Evolutionary conservation across 2,797 vertebrate genomes (phyloP).

Genomic region (Melanogrammus aeglefinus): DNA sequence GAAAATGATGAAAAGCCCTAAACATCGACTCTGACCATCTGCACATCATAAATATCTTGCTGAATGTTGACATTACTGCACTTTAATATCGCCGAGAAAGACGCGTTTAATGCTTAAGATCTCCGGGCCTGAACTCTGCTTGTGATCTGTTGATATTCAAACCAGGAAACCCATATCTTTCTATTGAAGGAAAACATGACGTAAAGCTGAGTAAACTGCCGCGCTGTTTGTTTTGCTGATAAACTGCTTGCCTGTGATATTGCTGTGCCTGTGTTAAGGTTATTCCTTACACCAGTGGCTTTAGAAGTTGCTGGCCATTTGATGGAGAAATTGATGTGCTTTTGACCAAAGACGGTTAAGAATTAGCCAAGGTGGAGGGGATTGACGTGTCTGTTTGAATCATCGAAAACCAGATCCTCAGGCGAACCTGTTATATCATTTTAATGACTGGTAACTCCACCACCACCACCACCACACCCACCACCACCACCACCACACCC

Average conservation of each 20-base stretch:
- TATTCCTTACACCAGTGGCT: neutral
- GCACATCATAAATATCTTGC: constrained; percentile 11
- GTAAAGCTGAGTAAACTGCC: neutral
- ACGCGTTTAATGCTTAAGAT: constrained; percentile 13
- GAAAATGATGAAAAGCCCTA: neutral
- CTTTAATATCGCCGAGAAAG: constrained; percentile 27
- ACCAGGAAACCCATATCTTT: neutral
- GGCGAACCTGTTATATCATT: no score
- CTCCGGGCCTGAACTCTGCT: constrained; percentile 14
- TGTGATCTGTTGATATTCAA: constrained; percentile 31
- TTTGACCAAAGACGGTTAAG: no score
- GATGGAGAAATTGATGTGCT: neutral
- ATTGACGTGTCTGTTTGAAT: no score
- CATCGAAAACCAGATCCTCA: no score
- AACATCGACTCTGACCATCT: neutral
- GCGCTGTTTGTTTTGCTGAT: neutral
- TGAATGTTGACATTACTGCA: constrained; percentile 21
- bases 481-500: no score
- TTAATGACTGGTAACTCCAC: no score
- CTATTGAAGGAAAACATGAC: constrained; percentile 1
- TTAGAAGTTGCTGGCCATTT: neutral
- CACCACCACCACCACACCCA: no score
- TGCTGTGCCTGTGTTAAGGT: neutral
- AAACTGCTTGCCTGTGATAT: neutral
- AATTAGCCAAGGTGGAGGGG: no score